A percentile compares a stretch with the other conserved stretches of the same genome.
Evolutionary conservation across 2,888 invertebrate genomes (phyloP).

Genomic region (Malthinus flaveolus): DNA sequence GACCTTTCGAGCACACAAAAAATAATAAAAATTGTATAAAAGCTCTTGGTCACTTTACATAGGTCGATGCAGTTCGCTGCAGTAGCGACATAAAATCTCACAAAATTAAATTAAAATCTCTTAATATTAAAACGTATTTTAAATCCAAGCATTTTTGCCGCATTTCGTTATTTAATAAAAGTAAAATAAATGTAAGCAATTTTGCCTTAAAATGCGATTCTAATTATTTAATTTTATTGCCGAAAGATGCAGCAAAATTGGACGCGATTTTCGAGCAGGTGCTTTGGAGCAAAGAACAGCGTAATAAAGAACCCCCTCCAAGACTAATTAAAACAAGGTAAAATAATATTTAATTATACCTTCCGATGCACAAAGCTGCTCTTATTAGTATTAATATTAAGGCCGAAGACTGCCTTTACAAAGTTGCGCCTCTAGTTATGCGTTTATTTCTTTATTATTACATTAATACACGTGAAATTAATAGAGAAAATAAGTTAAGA

Average conservation of each 20-base stretch:
- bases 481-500: too few species aligned
- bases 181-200: constrained; percentile 10
- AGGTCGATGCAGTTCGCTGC: too few species aligned
- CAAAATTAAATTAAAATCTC: too few species aligned
- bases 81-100: too few species aligned
- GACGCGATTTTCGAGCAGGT: constrained; percentile 28
- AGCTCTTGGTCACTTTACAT: too few species aligned
- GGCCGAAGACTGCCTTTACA: background rate
- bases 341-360: constrained; percentile 40
- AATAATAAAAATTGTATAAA: too few species aligned
- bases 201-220: constrained; percentile 21
- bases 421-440: too few species aligned
- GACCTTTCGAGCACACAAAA: too few species aligned
- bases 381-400: constrained; percentile 28
- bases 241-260: constrained; percentile 20
- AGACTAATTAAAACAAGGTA: constrained; percentile 40
- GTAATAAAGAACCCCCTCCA: constrained; percentile 32
- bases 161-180: background rate
- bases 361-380: constrained; percentile 13
- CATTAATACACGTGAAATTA: too few species aligned
- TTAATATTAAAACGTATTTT: too few species aligned
- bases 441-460: too few species aligned
- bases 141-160: too few species aligned
- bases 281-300: constrained; percentile 24
- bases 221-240: constrained; percentile 33